Evolutionary conservation across 2,797 vertebrate genomes (phyloP).

Genomic region (Chaenodraco wilsoni): DNA sequence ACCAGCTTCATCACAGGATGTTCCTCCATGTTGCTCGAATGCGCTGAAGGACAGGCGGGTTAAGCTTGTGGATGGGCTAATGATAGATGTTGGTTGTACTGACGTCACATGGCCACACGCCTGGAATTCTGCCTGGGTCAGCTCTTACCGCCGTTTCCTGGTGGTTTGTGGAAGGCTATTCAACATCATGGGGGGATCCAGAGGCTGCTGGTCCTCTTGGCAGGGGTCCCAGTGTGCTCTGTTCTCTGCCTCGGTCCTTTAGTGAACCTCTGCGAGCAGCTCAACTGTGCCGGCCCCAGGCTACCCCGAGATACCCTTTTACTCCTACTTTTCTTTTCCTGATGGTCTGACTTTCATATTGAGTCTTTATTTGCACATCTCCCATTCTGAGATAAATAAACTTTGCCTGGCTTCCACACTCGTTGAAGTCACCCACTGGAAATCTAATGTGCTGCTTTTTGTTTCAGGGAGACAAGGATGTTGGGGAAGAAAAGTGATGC

Average conservation of each 20-base stretch:
- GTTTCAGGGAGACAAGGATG: constrained; percentile 45
- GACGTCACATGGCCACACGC: constrained; percentile 79
- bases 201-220: constrained; percentile 65
- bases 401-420: constrained; percentile 32
- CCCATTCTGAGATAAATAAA: constrained; percentile 47
- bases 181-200: constrained; percentile 67
- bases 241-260: constrained; percentile 44
- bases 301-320: constrained; percentile 36
- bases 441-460: constrained; percentile 55
- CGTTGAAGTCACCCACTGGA: constrained; percentile 44
- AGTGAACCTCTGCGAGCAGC: constrained; percentile 50
- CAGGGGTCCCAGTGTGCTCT: constrained; percentile 50
- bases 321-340: constrained; percentile 28
- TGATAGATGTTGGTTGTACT: constrained; percentile 78
- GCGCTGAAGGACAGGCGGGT: constrained; percentile 59
- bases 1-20: constrained; percentile 40
- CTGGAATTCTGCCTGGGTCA: constrained; percentile 79
- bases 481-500: constrained; percentile 40
- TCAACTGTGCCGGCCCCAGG: constrained; percentile 44
- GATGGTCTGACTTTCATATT: constrained; percentile 34
- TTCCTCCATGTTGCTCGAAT: constrained; percentile 40
- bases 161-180: constrained; percentile 71
- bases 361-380: constrained; percentile 37
- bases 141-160: constrained; percentile 70
- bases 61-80: constrained; percentile 77